A percentile compares a stretch with the other conserved stretches of the same genome.
Evolutionary conservation across 2,113 vertebrate species (phyloP).

Genomic region (Clarias magur): DNA sequence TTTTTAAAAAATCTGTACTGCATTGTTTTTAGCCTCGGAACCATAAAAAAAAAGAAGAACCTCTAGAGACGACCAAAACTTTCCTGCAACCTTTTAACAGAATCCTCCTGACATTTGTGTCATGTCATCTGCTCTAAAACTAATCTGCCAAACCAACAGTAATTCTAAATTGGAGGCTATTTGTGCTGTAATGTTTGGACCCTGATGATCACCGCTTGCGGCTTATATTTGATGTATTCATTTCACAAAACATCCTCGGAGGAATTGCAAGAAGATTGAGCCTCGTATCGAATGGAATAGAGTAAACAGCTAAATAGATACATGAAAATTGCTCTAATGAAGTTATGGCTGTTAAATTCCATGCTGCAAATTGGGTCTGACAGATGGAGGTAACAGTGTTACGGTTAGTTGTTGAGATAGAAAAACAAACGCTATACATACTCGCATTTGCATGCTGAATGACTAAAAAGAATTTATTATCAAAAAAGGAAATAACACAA

Average conservation of each 20-base stretch:
- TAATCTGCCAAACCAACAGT: constrained; percentile 9
- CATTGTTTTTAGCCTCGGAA: neutral
- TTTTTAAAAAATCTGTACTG: neutral
- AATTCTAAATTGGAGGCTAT: constrained; percentile 11
- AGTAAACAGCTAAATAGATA: constrained; percentile 1
- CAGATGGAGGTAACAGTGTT: neutral
- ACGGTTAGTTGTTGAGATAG: neutral
- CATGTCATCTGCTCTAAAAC: neutral
- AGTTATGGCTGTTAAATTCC: neutral
- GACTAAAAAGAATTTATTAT: neutral
- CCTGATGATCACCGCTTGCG: neutral
- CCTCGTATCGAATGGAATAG: neutral
- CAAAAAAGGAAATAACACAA: neutral
- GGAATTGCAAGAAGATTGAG: neutral
- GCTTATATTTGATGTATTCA: constrained; percentile 19
- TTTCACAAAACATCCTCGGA: neutral
- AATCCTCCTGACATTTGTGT: neutral
- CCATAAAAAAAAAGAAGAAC: neutral
- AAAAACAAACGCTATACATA: neutral
- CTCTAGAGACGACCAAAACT: neutral
- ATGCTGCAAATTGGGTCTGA: neutral
- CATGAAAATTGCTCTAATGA: constrained; percentile 1
- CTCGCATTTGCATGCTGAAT: no score
- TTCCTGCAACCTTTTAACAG: neutral
- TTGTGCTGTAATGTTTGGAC: neutral